A percentile compares a stretch with the other conserved stretches of the same genome.
phyloP scores from a whole-genome alignment of 2,113 vertebrate genomes.

The Rafetus swinhoei region DNA sequence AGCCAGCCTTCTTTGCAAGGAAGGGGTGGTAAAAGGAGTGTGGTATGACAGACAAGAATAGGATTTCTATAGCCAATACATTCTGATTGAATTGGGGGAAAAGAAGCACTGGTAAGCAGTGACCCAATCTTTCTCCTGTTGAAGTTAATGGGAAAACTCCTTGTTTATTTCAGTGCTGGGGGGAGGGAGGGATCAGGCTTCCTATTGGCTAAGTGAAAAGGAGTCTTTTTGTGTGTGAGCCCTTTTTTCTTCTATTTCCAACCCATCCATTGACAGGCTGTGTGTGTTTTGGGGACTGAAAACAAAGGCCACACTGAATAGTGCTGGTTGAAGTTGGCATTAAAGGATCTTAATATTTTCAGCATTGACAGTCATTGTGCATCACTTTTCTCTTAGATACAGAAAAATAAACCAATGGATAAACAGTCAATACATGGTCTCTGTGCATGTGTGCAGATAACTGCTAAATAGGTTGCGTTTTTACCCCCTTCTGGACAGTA shows the following conservation, averaged over 20 bases:
- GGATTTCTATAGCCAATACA: background rate
- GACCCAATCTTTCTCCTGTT: background rate
- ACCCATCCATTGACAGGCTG: background rate
- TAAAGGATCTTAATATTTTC: background rate
- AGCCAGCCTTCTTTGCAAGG: background rate
- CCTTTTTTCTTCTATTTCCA: background rate
- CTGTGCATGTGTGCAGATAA: background rate
- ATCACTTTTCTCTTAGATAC: background rate
- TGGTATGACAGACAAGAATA: background rate
- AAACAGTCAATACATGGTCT: background rate
- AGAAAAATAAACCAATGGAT: background rate
- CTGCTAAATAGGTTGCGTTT: background rate
- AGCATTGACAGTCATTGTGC: background rate
- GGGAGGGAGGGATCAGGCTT: background rate
- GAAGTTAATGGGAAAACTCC: background rate
- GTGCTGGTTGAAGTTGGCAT: background rate
- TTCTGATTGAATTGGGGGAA: slow-evolving; percentile 3
- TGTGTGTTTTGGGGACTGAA: background rate
- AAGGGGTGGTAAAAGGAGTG: background rate
- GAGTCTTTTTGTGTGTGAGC: background rate
- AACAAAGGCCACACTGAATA: background rate
- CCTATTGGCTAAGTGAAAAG: background rate
- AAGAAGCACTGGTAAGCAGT: background rate
- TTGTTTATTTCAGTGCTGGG: background rate
- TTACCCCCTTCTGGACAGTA: background rate